Evolutionary conservation across 2,888 invertebrate genomes (phyloP), one percentile per base, ranked within the genome.

Genomic region (Tridacna gigas): DNA sequence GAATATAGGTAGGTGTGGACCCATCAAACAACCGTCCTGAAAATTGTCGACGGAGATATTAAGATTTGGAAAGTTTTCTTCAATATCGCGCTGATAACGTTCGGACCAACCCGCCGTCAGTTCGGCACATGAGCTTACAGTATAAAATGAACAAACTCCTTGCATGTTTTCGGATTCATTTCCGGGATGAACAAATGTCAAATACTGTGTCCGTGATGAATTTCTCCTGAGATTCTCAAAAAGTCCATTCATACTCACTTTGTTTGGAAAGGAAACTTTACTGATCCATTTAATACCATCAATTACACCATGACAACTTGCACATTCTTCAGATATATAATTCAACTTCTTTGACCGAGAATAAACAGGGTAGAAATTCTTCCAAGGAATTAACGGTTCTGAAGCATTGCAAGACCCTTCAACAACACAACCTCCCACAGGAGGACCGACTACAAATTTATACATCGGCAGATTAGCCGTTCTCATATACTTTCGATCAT

Each of bases 271-370:
- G 18, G 37, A 26, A 66, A 66, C 22, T 66, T 18, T 66, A 20
- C 66, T 66, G 28, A 28, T 66, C 66, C 66, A 66, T 13, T 26
- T 26, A 12, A 25, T 9, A 11, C 13, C 66, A 37, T 66, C 66
- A 26, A 28, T 66, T 20, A 66, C 66, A 18, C 66, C 66, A 26
- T 66, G 26, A 56, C 71, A 47, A 20, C 45, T 47, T 51, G 71
- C 71, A 48, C 71, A 71, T 45, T 71, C 71, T 47, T 47, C 47
- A 0, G n/a, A n/a, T 51, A 71, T 20, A n/a, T 71, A 71, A 47
- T 47, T 51, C 47, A 47, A 47, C 25, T 22, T n/a, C 71, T 22
- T 71, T 11, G n/a, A 7, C 5, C n/a, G 37, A 18, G 66, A 66
- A 26, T 26, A 66, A 2, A 66, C 28, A 20, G 66, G 66, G 13